These are phyloP conservation scores for Drosophila subsilvestris DNA, from an alignment of 2,888 invertebrate genomes.

Conservation along the genomic window DNA sequence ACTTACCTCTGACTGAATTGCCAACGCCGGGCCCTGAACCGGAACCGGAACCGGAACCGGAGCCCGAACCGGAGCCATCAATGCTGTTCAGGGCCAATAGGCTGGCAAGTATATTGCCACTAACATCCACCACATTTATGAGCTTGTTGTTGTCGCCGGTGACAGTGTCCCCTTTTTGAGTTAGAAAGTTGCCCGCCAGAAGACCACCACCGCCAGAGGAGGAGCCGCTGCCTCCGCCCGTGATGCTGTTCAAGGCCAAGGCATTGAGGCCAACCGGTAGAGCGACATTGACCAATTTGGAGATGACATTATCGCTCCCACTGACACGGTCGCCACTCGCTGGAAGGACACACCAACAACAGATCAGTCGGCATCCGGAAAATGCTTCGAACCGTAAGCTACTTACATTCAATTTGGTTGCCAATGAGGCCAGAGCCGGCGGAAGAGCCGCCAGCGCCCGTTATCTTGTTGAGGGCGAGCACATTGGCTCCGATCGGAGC, in stretches of 20 bases:
- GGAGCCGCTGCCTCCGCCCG: neutral
- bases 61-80: neutral
- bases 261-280: neutral
- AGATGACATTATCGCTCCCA: constrained; percentile 27
- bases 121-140: neutral
- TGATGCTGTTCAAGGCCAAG: constrained; percentile 12
- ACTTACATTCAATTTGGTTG: constrained; percentile 29
- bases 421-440: constrained; percentile 9
- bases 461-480: constrained; percentile 1
- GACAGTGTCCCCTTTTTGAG: neutral
- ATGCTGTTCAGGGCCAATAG: neutral
- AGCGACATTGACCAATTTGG: constrained; percentile 13
- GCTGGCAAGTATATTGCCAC: neutral
- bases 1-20: constrained; percentile 35
- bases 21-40: constrained; percentile 27
- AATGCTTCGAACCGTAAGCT: neutral
- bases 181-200: neutral
- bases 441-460: neutral
- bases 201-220: neutral
- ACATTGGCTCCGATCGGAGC: constrained; percentile 8
- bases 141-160: neutral
- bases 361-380: neutral
- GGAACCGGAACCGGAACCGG: neutral
- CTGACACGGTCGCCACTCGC: constrained; percentile 6
- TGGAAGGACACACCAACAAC: neutral